Percentiles rank a stretch among this genome's conserved stretches.
These are phyloP conservation scores for Phortica okadai DNA, from an alignment of 2,888 invertebrate genomes.

Conservation along the genomic window DNA sequence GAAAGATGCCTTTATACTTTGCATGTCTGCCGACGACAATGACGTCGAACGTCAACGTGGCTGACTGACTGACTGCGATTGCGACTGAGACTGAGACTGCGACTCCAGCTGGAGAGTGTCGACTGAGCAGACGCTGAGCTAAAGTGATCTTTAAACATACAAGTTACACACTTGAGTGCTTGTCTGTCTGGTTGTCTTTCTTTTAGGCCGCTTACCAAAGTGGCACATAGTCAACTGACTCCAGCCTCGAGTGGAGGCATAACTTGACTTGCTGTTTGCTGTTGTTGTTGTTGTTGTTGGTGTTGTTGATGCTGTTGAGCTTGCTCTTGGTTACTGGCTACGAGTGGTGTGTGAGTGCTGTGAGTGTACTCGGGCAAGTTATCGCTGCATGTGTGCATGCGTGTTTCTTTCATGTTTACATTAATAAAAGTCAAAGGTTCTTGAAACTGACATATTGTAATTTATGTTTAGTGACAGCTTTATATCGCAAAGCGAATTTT, in stretches of 20 bases:
- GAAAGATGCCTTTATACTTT: not conserved
- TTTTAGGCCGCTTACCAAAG: slow-evolving; percentile 4
- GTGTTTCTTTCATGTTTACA: slow-evolving; percentile 71
- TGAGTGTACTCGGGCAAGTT: slow-evolving; percentile 37
- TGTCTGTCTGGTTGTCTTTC: slow-evolving; percentile 14
- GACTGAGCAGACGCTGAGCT: slow-evolving; percentile 4
- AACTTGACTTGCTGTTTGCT: not conserved
- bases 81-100: not conserved
- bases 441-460: slow-evolving; percentile 71
- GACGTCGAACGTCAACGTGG: slow-evolving; percentile 2
- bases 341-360: slow-evolving; percentile 28
- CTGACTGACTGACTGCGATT: not conserved
- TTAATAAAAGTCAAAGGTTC: slow-evolving; percentile 71
- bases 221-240: slow-evolving; percentile 16
- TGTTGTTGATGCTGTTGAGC: not conserved
- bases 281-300: not conserved
- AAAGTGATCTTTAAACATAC: slow-evolving; percentile 34
- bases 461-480: slow-evolving; percentile 71
- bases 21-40: slow-evolving; percentile 15
- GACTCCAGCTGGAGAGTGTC: not conserved
- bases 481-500: slow-evolving; percentile 67
- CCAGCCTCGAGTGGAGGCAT: not conserved
- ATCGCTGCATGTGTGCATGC: slow-evolving; percentile 65
- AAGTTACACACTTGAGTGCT: slow-evolving; percentile 34
- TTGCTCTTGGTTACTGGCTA: too few relatives aligned